A percentile compares a stretch with the other conserved stretches of the same genome.
Conservation (phyloP, 2,888 invertebrate species). For the Anorthoa munda region DNA sequence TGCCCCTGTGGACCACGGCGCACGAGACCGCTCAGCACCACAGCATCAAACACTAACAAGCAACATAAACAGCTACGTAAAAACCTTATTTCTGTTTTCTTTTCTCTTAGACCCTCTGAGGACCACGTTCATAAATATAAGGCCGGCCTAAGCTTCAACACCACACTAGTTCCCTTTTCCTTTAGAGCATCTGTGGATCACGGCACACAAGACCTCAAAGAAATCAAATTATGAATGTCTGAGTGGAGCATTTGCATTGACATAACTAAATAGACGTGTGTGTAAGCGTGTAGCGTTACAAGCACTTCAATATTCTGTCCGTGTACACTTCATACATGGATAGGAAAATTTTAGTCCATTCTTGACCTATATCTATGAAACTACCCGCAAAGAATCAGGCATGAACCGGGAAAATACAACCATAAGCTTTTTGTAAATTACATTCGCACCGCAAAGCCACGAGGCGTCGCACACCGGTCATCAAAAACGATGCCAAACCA, state of each 20-base stretch:
- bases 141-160: conserved; percentile 8
- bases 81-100: neutral
- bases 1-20: neutral
- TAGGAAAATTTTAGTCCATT: too few relatives aligned
- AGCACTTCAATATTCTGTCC: too few relatives aligned
- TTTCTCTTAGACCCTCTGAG: conserved; percentile 2
- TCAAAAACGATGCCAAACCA: conserved; percentile 27
- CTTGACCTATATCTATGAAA: too few relatives aligned
- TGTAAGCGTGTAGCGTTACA: too few relatives aligned
- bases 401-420: neutral
- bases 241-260: conserved; percentile 1
- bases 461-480: neutral
- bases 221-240: neutral
- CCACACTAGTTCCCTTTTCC: neutral
- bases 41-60: neutral
- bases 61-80: neutral
- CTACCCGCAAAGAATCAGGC: too few relatives aligned
- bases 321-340: too few relatives aligned
- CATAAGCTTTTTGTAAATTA: neutral
- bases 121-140: neutral
- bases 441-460: neutral
- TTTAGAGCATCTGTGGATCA: too few relatives aligned
- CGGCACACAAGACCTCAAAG: neutral
- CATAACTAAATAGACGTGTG: too few relatives aligned
- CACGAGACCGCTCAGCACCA: neutral